Evolutionary conservation across 2,888 invertebrate genomes (phyloP), one percentile per base, ranked within the genome.

Genomic region (Chalcis sispes): DNA sequence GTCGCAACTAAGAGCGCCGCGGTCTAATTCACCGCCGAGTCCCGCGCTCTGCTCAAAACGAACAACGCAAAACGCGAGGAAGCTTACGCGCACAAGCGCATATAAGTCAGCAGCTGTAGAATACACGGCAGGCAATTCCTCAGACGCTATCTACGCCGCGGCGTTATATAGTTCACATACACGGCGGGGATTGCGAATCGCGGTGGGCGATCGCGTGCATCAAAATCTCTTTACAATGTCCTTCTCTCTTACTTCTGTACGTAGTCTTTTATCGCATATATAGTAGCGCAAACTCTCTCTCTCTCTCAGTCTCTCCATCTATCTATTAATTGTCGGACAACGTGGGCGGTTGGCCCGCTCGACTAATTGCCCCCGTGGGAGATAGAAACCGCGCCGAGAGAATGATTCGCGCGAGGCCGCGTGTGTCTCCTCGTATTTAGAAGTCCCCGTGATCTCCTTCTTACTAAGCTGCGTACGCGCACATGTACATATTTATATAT

Each of bases 251-350:
- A n/a, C n/a, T n/a, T n/a, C n/a, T n/a, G n/a, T n/a, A n/a, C n/a
- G n/a, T n/a, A n/a, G n/a, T n/a, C n/a, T n/a, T n/a, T n/a, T n/a
- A n/a, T n/a, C n/a, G n/a, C n/a, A n/a, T n/a, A n/a, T n/a, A n/a
- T n/a, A n/a, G n/a, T n/a, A n/a, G n/a, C n/a, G n/a, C n/a, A n/a
- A n/a, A n/a, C n/a, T n/a, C n/a, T n/a, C 32, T 15, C n/a, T 36
- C 40, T 48, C 42, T 13, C 27, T 15, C 42, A 4, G 36, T 15
- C 25, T 46, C 72, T 64, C 77, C 72, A 76, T 77, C 80, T 82
- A 82, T 85, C 85, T 85, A 87, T 86, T 87, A 86, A 86, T 86
- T 86, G 87, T 83, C 83, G 82, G 83, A 83, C 84, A 80, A 85
- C 86, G 85, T 87, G 86, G 86, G 87, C 84, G 86, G 85, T 83